These are phyloP conservation scores for Ditula angustiorana DNA, from an alignment of 2,888 invertebrate genomes.

Conservation along the genomic window DNA sequence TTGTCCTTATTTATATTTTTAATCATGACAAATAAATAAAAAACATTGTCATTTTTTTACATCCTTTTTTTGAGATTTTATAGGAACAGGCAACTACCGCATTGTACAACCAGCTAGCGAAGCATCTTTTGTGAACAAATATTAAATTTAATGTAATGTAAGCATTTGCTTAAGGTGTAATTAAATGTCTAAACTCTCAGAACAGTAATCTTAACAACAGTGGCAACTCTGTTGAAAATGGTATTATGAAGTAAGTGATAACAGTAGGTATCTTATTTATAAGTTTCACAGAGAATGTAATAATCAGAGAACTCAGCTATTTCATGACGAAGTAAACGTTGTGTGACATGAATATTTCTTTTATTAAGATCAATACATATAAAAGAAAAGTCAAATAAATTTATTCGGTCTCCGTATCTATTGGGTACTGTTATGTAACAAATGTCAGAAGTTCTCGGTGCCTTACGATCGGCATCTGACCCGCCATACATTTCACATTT, in stretches of 20 bases:
- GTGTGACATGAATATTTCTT: background rate
- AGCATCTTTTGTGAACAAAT: background rate
- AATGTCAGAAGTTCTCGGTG: too few species aligned
- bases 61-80: too few species aligned
- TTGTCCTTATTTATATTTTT: too few species aligned
- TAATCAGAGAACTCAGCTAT: background rate
- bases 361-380: background rate
- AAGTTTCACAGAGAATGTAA: background rate
- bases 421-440: background rate
- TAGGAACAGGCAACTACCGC: background rate
- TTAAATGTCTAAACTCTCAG: background rate
- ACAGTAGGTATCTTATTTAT: background rate
- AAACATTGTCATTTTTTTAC: too few species aligned
- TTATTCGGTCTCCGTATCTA: background rate
- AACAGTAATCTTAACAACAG: background rate
- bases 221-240: background rate
- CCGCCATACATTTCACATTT: background rate
- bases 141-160: background rate
- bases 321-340: slow-evolving; percentile 10
- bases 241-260: background rate
- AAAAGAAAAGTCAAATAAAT: background rate
- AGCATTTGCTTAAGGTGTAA: too few species aligned
- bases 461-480: background rate
- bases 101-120: too few species aligned
- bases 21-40: too few species aligned